phyloP scores from a whole-genome alignment of 2,797 vertebrate species.

The Peromyscus aztecus region DNA sequence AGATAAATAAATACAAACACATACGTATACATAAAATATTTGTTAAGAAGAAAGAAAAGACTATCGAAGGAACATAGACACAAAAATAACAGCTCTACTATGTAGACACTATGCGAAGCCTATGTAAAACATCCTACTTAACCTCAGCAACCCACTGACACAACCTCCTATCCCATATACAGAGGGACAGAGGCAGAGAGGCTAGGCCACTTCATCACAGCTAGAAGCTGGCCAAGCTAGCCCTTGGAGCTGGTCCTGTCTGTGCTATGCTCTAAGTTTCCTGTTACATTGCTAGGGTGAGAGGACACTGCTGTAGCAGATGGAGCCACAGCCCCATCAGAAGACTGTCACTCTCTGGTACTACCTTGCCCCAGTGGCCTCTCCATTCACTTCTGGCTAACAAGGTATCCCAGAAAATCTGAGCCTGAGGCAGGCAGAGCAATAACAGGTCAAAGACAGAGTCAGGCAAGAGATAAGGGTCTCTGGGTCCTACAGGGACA shows the following conservation, averaged over 20 bases:
- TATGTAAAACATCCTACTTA: neutral
- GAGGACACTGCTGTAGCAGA: neutral
- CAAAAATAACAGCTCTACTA: neutral
- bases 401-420: neutral
- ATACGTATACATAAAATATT: neutral
- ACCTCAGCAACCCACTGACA: neutral
- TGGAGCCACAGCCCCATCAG: neutral
- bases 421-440: neutral
- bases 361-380: neutral
- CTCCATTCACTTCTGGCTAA: neutral
- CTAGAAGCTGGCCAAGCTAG: neutral
- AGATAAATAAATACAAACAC: neutral
- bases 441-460: neutral
- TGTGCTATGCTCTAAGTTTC: neutral
- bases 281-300: neutral
- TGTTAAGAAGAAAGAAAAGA: neutral
- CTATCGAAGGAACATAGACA: neutral
- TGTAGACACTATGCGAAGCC: neutral
- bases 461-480: neutral
- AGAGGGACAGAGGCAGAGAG: neutral
- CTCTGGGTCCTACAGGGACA: neutral
- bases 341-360: neutral
- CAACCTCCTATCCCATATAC: neutral
- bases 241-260: neutral
- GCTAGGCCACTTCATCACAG: too few species aligned